phyloP scores from a whole-genome alignment of 2,113 vertebrate genomes.

The Lophura nycthemera region DNA sequence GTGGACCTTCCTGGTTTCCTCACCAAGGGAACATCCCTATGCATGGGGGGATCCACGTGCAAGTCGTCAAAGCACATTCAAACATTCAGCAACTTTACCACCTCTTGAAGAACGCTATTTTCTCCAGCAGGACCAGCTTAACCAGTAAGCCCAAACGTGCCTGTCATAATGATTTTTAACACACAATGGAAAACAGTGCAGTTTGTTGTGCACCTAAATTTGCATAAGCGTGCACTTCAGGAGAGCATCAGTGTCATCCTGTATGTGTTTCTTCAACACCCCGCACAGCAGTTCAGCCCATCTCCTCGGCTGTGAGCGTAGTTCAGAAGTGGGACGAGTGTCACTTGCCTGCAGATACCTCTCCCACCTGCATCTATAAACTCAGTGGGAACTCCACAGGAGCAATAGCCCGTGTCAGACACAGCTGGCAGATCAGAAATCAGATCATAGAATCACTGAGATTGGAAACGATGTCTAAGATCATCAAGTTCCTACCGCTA shows the following conservation, averaged over 20 bases:
- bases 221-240: not conserved
- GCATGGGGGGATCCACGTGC: not conserved
- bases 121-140: not conserved
- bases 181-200: not conserved
- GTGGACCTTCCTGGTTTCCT: not conserved
- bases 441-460: not conserved
- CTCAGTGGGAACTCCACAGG: not conserved
- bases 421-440: fast-evolving
- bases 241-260: not conserved
- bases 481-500: no score
- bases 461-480: no score
- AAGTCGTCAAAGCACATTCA: not conserved
- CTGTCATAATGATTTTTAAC: not conserved
- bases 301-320: fast-evolving
- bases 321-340: no score
- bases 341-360: not conserved
- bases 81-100: not conserved
- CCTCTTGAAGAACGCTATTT: not conserved
- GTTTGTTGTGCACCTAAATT: not conserved
- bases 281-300: not conserved
- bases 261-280: fast-evolving
- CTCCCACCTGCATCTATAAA: not conserved
- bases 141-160: not conserved
- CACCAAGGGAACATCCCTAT: not conserved
- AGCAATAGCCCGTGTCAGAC: not conserved